These are phyloP conservation scores for Dysidea cf. avara DNA, from an alignment of 37 sponge, comb jelly and placozoan species.

Conservation along the genomic window DNA sequence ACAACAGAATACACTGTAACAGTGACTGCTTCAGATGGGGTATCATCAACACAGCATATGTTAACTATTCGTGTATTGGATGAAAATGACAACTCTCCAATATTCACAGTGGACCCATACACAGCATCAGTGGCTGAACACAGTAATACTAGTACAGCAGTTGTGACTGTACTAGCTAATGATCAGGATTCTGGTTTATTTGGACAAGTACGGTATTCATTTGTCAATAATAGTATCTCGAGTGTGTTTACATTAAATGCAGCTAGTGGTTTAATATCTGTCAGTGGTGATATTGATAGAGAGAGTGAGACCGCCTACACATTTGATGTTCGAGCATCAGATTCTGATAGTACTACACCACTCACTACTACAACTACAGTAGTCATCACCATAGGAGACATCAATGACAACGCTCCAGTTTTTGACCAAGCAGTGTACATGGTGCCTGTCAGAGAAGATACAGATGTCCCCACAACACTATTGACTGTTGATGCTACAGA, in stretches of 20 bases:
- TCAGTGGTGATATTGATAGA: neutral
- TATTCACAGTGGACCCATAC: conserved; percentile 9
- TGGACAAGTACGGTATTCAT: conserved; percentile 12
- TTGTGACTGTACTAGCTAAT: conserved; percentile 6
- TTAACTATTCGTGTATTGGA: conserved; percentile 44
- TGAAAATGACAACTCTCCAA: conserved; percentile 64
- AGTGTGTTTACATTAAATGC: conserved; percentile 9
- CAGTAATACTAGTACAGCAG: neutral
- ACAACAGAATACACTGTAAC: conserved; percentile 13
- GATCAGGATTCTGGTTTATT: conserved; percentile 14
- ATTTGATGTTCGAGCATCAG: conserved; percentile 25
- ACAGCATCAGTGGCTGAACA: too few relatives aligned
- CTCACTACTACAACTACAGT: conserved; percentile 16
- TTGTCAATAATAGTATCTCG: neutral
- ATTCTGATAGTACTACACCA: conserved; percentile 16
- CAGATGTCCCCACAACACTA: neutral
- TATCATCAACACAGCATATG: neutral
- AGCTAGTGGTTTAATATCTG: conserved; percentile 8
- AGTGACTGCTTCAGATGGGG: conserved; percentile 29
- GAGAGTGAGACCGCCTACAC: neutral
- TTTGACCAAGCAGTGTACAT: neutral
- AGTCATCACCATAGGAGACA: conserved; percentile 6
- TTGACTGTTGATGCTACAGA: conserved; percentile 17
- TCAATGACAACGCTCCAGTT: conserved; percentile 33
- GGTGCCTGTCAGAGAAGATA: conserved; percentile 5